A percentile compares a stretch with the other conserved stretches of the same genome.
These are phyloP conservation scores for Barypeithes pellucidus DNA, from an alignment of 2,888 invertebrate species.

Conservation along the genomic window DNA sequence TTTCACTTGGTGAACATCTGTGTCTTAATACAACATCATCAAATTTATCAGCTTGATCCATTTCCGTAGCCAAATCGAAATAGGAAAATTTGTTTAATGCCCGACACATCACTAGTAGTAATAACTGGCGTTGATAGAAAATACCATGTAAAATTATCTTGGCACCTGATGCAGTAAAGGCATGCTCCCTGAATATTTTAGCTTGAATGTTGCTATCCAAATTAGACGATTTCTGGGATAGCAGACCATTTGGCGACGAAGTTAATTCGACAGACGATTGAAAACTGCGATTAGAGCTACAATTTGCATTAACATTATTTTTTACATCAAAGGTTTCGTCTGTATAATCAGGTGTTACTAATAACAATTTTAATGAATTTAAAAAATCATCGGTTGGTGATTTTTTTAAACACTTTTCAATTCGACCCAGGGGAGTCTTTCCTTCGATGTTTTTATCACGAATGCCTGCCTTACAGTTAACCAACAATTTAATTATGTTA, in stretches of 20 bases:
- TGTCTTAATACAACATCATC: slow-evolving; percentile 48
- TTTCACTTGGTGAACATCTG: slow-evolving; percentile 4
- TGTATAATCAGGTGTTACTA: background rate
- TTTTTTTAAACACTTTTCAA: slow-evolving; percentile 25
- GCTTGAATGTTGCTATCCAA: background rate
- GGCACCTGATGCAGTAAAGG: slow-evolving; percentile 25
- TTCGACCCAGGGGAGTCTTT: background rate
- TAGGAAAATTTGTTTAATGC: slow-evolving; percentile 13
- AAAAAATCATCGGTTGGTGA: background rate
- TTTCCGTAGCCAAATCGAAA: slow-evolving; percentile 48
- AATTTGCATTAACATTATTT: background rate
- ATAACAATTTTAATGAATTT: slow-evolving; percentile 2
- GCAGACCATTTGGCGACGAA: background rate
- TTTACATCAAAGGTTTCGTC: background rate
- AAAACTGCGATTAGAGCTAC: background rate
- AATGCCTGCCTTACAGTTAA: slow-evolving; percentile 17
- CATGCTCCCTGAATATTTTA: slow-evolving; percentile 5
- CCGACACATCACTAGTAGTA: slow-evolving; percentile 37
- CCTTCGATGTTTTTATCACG: slow-evolving; percentile 18
- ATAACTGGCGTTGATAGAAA: slow-evolving; percentile 37
- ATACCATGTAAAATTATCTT: slow-evolving; percentile 35
- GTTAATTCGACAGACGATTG: background rate
- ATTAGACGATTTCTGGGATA: background rate
- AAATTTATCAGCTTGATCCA: slow-evolving; percentile 51
- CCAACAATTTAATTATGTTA: slow-evolving; percentile 19